Evolutionary conservation across 2,797 vertebrate species (phyloP).

Genomic region (Scomberomorus guttatus): DNA sequence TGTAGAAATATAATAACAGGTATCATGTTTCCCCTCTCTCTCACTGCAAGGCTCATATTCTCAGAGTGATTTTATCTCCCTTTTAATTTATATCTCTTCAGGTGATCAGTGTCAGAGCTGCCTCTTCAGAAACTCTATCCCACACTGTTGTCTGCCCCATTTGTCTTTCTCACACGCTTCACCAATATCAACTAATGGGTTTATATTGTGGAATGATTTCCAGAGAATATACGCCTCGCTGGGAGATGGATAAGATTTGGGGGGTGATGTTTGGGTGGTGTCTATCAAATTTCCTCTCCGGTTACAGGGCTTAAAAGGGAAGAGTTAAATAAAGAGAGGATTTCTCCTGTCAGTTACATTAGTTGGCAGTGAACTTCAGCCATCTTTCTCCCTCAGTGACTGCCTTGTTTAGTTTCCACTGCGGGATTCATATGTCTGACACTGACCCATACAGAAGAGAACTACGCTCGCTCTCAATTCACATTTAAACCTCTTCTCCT

Average conservation of each 20-base stretch:
- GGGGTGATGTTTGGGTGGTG: background rate
- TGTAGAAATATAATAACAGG: background rate
- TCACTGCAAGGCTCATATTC: background rate
- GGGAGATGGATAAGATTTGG: conserved; percentile 25
- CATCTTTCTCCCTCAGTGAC: conserved; percentile 23
- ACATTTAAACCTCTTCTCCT: background rate
- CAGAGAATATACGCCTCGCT: conserved; percentile 1
- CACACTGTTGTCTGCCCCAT: conserved; percentile 21
- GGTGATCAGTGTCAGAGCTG: conserved; percentile 37
- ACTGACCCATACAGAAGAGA: background rate
- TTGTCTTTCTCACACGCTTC: conserved; percentile 51
- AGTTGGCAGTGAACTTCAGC: background rate
- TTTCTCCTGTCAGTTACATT: conserved; percentile 17
- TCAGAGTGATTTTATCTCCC: background rate
- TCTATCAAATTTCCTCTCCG: conserved; percentile 29
- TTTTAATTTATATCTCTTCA: conserved; percentile 32
- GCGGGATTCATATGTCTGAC: conserved; percentile 24
- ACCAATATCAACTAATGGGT: conserved; percentile 44
- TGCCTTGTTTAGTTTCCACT: background rate
- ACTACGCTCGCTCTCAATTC: background rate
- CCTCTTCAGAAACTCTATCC: conserved; percentile 11
- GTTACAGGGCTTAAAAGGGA: conserved; percentile 15
- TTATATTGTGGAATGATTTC: conserved; percentile 49
- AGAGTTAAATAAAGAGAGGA: conserved; percentile 19
- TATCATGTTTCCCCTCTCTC: background rate